phyloP scores from a whole-genome alignment of 2,113 vertebrate genomes.

The Ptyas mucosa region DNA sequence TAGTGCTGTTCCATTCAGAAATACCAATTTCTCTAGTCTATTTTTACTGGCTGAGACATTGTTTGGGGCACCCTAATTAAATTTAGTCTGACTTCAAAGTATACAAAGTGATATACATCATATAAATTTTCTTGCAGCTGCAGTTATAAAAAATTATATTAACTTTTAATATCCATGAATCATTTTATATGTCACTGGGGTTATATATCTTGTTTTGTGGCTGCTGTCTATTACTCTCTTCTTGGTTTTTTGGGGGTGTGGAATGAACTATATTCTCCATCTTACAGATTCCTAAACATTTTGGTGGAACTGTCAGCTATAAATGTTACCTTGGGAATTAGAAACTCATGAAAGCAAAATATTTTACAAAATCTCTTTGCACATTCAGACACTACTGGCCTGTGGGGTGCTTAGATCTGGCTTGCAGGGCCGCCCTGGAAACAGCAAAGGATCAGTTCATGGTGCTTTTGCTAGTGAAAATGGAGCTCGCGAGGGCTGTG shows the following conservation, averaged over 20 bases:
- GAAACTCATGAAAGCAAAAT: background rate
- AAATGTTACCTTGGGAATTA: background rate
- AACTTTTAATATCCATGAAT: background rate
- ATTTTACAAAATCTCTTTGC: background rate
- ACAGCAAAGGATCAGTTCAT: rapidly evolving
- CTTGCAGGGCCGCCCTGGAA: no score
- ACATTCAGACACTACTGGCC: no score
- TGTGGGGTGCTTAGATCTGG: no score
- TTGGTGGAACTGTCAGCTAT: background rate
- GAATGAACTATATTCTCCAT: background rate
- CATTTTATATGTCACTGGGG: background rate
- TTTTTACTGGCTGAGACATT: background rate
- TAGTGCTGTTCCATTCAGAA: background rate
- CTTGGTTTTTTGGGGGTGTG: background rate
- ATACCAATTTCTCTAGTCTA: background rate
- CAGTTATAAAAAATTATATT: background rate
- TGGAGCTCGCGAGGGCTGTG: no score
- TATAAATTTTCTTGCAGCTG: background rate
- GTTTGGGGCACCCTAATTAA: background rate
- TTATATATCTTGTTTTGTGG: background rate
- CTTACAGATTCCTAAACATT: background rate
- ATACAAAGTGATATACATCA: background rate
- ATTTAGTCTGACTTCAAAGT: background rate
- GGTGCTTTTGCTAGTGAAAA: no score
- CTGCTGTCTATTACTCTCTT: background rate